Evolutionary conservation across 2,888 invertebrate species (phyloP).

Genomic region (Gari tellinella): DNA sequence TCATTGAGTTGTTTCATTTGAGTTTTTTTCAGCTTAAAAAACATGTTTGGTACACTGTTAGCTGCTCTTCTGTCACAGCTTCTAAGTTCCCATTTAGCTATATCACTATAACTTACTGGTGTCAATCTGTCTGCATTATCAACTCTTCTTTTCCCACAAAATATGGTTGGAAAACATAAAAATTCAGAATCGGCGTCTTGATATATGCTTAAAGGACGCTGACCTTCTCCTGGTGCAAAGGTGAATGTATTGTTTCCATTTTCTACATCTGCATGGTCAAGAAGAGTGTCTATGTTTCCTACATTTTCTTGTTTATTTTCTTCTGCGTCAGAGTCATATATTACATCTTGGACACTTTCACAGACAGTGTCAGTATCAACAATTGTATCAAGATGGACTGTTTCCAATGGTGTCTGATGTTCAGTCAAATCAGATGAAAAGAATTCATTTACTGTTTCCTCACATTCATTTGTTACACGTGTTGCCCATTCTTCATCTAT

Average conservation of each 20-base stretch:
- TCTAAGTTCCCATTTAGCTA: constrained; percentile 3
- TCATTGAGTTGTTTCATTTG: constrained; percentile 52
- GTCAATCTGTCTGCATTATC: constrained; percentile 13
- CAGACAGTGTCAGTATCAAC: too few relatives aligned
- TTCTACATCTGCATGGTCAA: constrained; percentile 4
- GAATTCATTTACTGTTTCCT: constrained; percentile 9
- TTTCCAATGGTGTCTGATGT: too few relatives aligned
- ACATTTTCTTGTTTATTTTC: constrained; percentile 7
- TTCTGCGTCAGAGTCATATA: constrained; percentile 2
- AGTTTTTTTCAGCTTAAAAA: constrained; percentile 47
- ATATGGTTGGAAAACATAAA: constrained; percentile 42
- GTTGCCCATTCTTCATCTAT: constrained; percentile 37
- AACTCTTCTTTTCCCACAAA: constrained; percentile 48
- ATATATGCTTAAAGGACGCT: constrained; percentile 1
- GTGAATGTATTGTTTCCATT: constrained; percentile 3
- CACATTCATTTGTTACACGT: not conserved
- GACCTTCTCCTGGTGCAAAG: constrained; percentile 12
- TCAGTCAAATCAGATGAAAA: too few relatives aligned
- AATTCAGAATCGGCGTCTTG: constrained; percentile 3
- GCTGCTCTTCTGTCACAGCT: constrained; percentile 7
- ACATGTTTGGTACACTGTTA: constrained; percentile 46
- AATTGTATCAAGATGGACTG: too few relatives aligned
- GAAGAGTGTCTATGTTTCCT: constrained; percentile 46
- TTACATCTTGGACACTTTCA: constrained; percentile 20
- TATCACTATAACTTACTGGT: constrained; percentile 6